Conservation (phyloP, 2,797 vertebrate species). For the Paratrypauchen microcephalus region DNA sequence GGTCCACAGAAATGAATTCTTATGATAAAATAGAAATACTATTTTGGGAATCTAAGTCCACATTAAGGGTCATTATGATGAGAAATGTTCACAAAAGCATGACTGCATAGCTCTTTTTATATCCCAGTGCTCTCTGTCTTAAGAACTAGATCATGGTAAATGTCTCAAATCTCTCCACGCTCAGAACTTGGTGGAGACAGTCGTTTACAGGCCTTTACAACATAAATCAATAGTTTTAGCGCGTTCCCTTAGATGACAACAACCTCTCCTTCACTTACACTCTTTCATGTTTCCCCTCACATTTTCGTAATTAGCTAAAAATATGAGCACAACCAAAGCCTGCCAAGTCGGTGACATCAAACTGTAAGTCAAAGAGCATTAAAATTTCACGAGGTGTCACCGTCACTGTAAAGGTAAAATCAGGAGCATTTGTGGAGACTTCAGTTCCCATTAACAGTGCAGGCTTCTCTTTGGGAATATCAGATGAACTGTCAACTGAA, state of each 20-base stretch:
- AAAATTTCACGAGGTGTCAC: conserved; percentile 33
- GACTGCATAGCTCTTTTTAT: conserved; percentile 9
- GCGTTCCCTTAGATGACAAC: conserved; percentile 28
- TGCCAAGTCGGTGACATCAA: conserved; percentile 22
- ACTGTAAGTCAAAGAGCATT: conserved; percentile 41
- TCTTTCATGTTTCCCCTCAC: conserved; percentile 25
- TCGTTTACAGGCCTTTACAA: conserved; percentile 55
- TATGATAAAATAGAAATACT: conserved; percentile 4
- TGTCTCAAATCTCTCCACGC: conserved; percentile 54
- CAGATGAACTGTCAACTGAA: conserved; percentile 30
- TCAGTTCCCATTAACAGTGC: conserved; percentile 29
- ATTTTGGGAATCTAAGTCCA: conserved; percentile 8
- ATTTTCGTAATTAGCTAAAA: conserved; percentile 44
- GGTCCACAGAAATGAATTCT: conserved; percentile 2
- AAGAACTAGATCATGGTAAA: conserved; percentile 47
- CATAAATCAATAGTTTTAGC: conserved; percentile 57
- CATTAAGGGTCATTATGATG: conserved; percentile 7
- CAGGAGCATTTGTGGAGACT: conserved; percentile 37
- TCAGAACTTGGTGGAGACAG: conserved; percentile 53
- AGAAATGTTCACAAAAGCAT: conserved; percentile 9
- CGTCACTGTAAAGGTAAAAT: conserved; percentile 25
- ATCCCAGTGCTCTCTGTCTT: conserved; percentile 29
- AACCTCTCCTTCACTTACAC: conserved; percentile 23
- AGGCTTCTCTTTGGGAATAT: conserved; percentile 24
- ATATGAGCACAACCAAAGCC: conserved; percentile 31